Evolutionary conservation across 2,797 vertebrate species (phyloP).

Genomic region (Nasua narica): DNA sequence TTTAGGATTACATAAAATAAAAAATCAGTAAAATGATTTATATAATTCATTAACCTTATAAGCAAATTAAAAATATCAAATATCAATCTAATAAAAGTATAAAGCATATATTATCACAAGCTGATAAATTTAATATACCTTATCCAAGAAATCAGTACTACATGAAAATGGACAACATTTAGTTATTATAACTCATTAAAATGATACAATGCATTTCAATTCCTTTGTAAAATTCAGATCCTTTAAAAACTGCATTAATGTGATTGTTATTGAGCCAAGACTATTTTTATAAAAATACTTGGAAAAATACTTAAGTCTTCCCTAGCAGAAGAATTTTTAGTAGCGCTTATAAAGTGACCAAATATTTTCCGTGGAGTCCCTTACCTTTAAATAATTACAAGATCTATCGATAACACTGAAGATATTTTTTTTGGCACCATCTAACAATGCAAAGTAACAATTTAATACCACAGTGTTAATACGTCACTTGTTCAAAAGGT

Average conservation of each 20-base stretch:
- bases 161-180: not conserved
- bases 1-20: not conserved
- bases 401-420: not conserved
- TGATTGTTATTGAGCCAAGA: not conserved
- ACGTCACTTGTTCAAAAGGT: not conserved
- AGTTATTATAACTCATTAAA: not conserved
- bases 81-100: not conserved
- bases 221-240: not conserved
- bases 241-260: not conserved
- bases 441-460: not conserved
- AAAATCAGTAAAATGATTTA: not conserved
- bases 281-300: not conserved
- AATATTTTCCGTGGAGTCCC: not conserved
- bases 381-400: not conserved
- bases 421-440: not conserved
- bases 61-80: not conserved
- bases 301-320: not conserved
- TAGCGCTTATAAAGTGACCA: not conserved
- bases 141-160: not conserved
- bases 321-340: not conserved
- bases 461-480: not conserved
- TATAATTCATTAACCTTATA: not conserved
- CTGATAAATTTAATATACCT: not conserved
- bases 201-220: not conserved
- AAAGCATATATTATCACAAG: not conserved